Evolutionary conservation across 2,113 vertebrate genomes (phyloP).

Genomic region (Pitta sordida): DNA sequence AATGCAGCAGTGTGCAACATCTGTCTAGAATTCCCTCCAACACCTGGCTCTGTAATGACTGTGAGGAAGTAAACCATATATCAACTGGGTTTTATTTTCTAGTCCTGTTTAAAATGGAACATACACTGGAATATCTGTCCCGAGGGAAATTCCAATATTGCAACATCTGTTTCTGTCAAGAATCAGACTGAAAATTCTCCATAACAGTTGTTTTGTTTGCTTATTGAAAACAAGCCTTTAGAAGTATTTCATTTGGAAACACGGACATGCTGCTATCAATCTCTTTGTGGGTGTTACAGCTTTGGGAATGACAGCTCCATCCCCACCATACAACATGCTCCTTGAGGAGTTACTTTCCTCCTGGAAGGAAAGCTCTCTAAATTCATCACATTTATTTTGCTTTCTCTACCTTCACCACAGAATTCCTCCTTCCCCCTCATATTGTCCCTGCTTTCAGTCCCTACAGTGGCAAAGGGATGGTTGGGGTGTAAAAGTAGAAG

Average conservation of each 20-base stretch:
- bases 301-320: background rate
- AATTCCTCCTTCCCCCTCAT: background rate
- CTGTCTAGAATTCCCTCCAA: background rate
- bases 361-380: background rate
- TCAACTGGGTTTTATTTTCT: constrained; percentile 34
- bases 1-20: background rate
- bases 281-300: background rate
- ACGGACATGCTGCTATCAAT: background rate
- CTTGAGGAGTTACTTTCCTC: background rate
- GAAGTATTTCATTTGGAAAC: background rate
- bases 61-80: background rate
- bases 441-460: background rate
- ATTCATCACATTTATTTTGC: background rate
- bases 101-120: background rate
- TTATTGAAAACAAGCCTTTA: background rate
- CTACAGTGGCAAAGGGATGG: background rate
- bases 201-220: constrained; percentile 4
- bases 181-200: background rate
- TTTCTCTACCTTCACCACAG: background rate
- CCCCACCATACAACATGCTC: background rate
- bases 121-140: constrained; percentile 16
- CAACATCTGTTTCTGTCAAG: constrained; percentile 52
- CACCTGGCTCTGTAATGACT: background rate
- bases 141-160: constrained; percentile 26
- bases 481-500: background rate